Percentiles rank a stretch among this genome's conserved stretches.
phyloP scores from a whole-genome alignment of 2,888 invertebrate genomes.

The Hypercompe scribonia region DNA sequence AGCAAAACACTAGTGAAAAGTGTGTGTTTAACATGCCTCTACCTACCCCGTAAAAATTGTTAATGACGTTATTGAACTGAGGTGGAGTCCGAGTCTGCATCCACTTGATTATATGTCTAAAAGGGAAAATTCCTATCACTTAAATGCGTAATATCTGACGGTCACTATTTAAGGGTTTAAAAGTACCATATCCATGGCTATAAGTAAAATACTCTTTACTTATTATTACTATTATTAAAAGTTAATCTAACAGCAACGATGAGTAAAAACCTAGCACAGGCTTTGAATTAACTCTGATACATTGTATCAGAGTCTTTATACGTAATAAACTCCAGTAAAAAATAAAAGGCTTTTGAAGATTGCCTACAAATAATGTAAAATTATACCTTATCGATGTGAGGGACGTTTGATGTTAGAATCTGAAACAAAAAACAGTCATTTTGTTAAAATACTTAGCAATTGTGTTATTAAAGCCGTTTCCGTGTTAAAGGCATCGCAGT shows the following conservation, averaged over 20 bases:
- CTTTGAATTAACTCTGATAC: neutral
- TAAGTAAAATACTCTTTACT: neutral
- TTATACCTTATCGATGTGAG: conserved; percentile 45
- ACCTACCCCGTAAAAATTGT: too few species aligned
- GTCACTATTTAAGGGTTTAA: neutral
- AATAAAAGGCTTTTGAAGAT: conserved; percentile 35
- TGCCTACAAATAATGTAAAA: conserved; percentile 40
- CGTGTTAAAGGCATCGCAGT: conserved; percentile 13
- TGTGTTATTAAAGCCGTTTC: conserved; percentile 30
- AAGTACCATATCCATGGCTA: neutral
- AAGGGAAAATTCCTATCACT: neutral
- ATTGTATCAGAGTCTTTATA: conserved; percentile 30
- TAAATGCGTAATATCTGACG: neutral
- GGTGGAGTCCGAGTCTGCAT: neutral
- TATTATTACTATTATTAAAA: neutral
- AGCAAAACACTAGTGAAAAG: too few species aligned
- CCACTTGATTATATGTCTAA: neutral
- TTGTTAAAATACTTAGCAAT: conserved; percentile 37
- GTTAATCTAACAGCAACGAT: neutral
- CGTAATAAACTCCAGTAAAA: conserved; percentile 38
- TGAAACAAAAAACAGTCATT: conserved; percentile 45
- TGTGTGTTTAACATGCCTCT: too few species aligned
- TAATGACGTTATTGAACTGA: too few species aligned
- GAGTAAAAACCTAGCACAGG: neutral
- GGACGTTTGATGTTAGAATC: conserved; percentile 29